Base-by-base conservation (phyloP, 2,888 invertebrate species). In the Fragum sueziense region DNA sequence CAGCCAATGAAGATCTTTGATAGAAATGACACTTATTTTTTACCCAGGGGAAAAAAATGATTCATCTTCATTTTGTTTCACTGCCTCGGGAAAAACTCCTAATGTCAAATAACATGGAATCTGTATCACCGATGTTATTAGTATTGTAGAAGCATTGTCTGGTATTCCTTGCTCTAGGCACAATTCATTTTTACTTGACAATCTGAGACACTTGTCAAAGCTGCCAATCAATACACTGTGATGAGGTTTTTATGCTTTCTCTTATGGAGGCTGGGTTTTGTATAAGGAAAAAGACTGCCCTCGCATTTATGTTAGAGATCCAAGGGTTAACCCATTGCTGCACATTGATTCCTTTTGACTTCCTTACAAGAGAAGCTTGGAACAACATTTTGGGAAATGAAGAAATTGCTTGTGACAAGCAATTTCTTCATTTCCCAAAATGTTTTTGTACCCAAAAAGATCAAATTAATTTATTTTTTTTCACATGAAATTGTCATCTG, bases 111-210 rank as follows among this genome's bases (percentile, higher is more conserved):
- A 41, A 65, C 65, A 65, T 65, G 65, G 65, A 33, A 14, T 9
- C 41, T 33, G 31, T 65, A 65, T 65, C 41, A 65, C 41, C 22
- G 41, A 41, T 22, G 65, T 65, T 65, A 65, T 65, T 65, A 65
- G 65, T 65, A 41, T 65, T 31, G 17, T 25, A 9, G 41, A 25
- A 33, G 20, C 65, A 34, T 65, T 65, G 41, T 65, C 37, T 65
- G 47, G 41, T 41, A 29, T 65, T 33, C 27, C 22, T 65, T 41
- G 65, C 65, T 41, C 41, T 37, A 25, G 65, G 65, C 41, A 41
- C 65, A 65, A 65, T 65, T 65, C 41, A 41, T 65, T 65, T 65
- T 65, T 41, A 65, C 65, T 65, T 33, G 25, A 25, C 65, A 65
- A 65, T 65, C 65, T 65, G 41, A 4, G 33, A 22, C 41, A 9